A percentile compares a stretch with the other conserved stretches of the same genome.
Conservation (phyloP, 2,797 vertebrate species). For the Mus caroli region DNA sequence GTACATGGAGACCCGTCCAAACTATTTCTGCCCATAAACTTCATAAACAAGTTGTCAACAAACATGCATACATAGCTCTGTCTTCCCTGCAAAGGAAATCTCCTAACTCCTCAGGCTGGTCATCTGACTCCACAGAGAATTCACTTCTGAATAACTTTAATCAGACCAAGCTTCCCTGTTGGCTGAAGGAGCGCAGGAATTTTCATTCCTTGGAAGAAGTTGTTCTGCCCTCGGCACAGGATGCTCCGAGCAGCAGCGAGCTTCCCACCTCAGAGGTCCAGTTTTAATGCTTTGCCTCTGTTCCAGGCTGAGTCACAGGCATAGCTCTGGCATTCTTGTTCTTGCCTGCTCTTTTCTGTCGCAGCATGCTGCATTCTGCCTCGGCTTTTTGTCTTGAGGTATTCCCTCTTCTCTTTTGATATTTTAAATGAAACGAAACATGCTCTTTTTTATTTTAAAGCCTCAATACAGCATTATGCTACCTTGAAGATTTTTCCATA, state of each 20-base stretch:
- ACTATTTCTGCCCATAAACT: slow-evolving; percentile 29
- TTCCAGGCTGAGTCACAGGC: neutral
- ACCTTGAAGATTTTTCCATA: neutral
- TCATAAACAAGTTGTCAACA: slow-evolving; percentile 59
- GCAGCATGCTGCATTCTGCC: neutral
- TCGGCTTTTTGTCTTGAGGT: neutral
- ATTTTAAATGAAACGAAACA: slow-evolving; percentile 10
- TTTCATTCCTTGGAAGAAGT: slow-evolving; percentile 31
- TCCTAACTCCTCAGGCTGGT: slow-evolving; percentile 1
- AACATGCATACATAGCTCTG: neutral
- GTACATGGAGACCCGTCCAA: slow-evolving; percentile 37
- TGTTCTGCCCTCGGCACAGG: neutral
- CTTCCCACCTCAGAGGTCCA: neutral
- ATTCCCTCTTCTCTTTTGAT: neutral
- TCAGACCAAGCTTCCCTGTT: slow-evolving; percentile 32
- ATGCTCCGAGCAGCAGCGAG: neutral
- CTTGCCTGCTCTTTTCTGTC: neutral
- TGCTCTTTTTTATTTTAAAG: neutral
- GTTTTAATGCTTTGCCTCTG: neutral
- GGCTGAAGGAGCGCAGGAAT: neutral
- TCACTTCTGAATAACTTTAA: slow-evolving; percentile 21
- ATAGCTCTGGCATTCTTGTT: neutral
- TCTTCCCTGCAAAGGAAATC: slow-evolving; percentile 4
- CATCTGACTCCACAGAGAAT: neutral
- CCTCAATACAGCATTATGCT: neutral